Conservation (phyloP, 23 tunicate genomes). For the Clavelina lepadiformis region DNA sequence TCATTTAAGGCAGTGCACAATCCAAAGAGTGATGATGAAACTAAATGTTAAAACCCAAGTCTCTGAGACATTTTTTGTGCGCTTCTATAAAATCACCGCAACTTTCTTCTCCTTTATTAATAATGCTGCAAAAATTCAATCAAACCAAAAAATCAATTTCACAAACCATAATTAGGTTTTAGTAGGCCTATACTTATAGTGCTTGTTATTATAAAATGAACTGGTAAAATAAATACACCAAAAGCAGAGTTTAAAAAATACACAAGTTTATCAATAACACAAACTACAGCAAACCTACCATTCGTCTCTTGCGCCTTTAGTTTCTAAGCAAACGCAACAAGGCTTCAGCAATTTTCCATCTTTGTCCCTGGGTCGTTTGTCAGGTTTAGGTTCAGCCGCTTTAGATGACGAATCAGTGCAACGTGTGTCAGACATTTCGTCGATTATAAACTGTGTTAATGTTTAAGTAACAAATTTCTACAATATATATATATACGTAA, state of each 20-base stretch:
- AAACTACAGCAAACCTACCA: slow-evolving; percentile 30
- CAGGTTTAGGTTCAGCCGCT: too few relatives aligned
- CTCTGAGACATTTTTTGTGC: slow-evolving; percentile 85
- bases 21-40: not conserved
- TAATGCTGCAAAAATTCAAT: slow-evolving; percentile 42
- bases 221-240: too few relatives aligned
- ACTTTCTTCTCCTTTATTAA: slow-evolving; percentile 80
- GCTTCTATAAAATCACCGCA: slow-evolving; percentile 89
- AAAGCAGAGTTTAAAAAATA: not conserved
- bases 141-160: not conserved
- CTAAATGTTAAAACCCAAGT: slow-evolving; percentile 88
- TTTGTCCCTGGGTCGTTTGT: slow-evolving; percentile 47
- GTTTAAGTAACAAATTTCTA: too few relatives aligned
- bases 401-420: too few relatives aligned
- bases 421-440: too few relatives aligned
- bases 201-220: too few relatives aligned
- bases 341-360: slow-evolving; percentile 95
- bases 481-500: too few relatives aligned
- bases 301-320: slow-evolving; percentile 77
- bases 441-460: too few relatives aligned
- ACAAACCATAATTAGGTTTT: too few relatives aligned
- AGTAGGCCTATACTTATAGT: too few relatives aligned
- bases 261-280: not conserved
- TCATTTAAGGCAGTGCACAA: too few relatives aligned
- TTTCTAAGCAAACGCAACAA: slow-evolving; percentile 85